phyloP scores from a whole-genome alignment of 2,888 invertebrate species.

The Hipparchia semele region DNA sequence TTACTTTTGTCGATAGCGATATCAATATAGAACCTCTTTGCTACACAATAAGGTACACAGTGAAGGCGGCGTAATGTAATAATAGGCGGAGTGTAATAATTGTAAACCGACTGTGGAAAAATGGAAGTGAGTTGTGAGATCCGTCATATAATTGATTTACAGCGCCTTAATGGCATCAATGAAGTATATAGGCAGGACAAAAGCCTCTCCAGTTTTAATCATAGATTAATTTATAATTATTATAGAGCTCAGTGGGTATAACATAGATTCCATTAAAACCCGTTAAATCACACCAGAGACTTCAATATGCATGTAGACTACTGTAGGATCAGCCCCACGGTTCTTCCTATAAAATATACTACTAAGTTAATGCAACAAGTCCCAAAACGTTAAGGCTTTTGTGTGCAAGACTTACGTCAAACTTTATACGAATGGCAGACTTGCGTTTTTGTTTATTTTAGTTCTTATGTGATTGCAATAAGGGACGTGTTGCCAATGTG shows the following conservation, averaged over 20 bases:
- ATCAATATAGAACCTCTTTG: too few relatives aligned
- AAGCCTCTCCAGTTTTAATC: too few relatives aligned
- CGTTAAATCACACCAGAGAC: not conserved
- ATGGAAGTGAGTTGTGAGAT: too few relatives aligned
- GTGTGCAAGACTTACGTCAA: slow-evolving; percentile 17
- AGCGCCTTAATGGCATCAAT: too few relatives aligned
- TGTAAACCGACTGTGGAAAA: too few relatives aligned
- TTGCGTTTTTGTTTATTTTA: slow-evolving; percentile 26
- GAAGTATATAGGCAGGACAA: too few relatives aligned
- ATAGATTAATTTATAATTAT: too few relatives aligned
- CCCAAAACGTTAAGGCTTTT: slow-evolving; percentile 37
- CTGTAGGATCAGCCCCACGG: not conserved
- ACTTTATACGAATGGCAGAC: slow-evolving; percentile 27
- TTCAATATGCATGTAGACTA: not conserved
- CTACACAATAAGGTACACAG: too few relatives aligned
- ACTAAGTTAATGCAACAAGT: slow-evolving; percentile 40
- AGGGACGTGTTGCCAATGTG: slow-evolving; percentile 42
- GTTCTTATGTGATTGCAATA: slow-evolving; percentile 31
- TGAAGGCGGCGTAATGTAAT: too few relatives aligned
- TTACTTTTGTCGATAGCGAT: too few relatives aligned
- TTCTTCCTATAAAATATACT: slow-evolving; percentile 5
- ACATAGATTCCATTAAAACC: not conserved
- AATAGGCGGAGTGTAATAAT: too few relatives aligned
- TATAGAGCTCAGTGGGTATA: not conserved
- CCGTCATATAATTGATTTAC: too few relatives aligned